phyloP scores from a whole-genome alignment of 2,113 vertebrate species.

The Microcebus tavaratra region DNA sequence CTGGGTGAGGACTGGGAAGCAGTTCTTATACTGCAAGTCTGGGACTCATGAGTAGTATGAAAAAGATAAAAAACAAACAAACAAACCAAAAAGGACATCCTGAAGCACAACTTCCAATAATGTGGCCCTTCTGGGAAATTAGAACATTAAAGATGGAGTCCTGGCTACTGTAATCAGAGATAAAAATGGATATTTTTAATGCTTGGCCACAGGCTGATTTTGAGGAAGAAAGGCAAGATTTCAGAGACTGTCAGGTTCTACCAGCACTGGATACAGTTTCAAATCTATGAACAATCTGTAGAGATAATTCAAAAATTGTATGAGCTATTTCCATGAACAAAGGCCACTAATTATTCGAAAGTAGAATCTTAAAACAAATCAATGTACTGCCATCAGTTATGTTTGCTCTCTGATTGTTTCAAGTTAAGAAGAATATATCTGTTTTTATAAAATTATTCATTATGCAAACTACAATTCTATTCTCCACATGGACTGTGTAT shows the following conservation, averaged over 20 bases:
- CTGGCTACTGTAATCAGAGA: not conserved
- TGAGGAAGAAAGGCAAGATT: constrained; percentile 6
- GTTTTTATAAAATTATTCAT: not conserved
- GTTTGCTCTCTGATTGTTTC: not conserved
- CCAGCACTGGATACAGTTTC: not conserved
- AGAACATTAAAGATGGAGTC: not conserved
- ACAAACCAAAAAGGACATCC: not conserved
- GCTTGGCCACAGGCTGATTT: not conserved
- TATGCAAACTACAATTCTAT: not conserved
- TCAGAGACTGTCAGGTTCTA: not conserved
- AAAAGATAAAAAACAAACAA: not conserved
- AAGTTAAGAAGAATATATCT: not conserved
- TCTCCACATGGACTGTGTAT: not conserved
- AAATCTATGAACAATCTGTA: constrained; percentile 7
- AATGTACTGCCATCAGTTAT: not conserved
- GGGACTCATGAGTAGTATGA: not conserved
- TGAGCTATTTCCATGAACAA: not conserved
- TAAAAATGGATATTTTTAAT: not conserved
- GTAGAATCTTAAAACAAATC: not conserved
- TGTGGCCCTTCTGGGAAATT: not conserved
- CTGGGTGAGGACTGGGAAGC: not conserved
- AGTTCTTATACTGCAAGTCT: not conserved
- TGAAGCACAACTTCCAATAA: not conserved
- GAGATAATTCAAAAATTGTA: not conserved
- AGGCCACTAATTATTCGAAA: not conserved